Base-by-base conservation (phyloP, 1,140 invertebrate species). In the Drosophila burlai region DNA sequence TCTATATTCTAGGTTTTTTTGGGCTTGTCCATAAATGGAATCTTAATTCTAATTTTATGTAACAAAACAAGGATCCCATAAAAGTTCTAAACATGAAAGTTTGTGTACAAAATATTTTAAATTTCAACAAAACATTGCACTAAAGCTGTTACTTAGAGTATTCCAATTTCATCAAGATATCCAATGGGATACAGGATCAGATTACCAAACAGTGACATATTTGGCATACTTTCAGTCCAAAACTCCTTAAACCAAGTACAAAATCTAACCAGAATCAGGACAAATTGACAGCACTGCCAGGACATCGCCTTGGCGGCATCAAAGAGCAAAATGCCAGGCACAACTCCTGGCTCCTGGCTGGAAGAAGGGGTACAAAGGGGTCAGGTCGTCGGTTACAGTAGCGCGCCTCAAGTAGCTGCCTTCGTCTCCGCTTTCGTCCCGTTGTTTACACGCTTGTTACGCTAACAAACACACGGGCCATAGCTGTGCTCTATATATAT, bases 381-480 rank as follows among this genome's bases (percentile, higher is more conserved):
- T 63, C 69, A 63, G 81, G 64, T 83, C 57, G 71, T 80, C 50
- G 71, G 64, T 78, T 67, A 81, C 82, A 78, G 73, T 84, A 76
- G 82, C 81, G 82, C 55, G 68, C 81, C 75, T 87, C 83, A 87
- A 87, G 83, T 86, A 79, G 80, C 83, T 78, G 59, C 77, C 64
- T 40, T 91, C 93, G 21, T 59, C 54, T 50, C 54, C 29, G 45
- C 59, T 60, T 64, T 38, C 52, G 10, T 34, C 52, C 75, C 73
- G 54, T 83, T 87, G 83, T 87, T 87, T 87, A 87, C 83, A 87
- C 84, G 83, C 83, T 89, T 89, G 84, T 87, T 87, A 89, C 78
- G 83, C 82, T 74, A 74, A 65, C 77, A 84, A 84, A 68, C 65
- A 82, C 50, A 63, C 36, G 54, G 36, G 54, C 54, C 54, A 57